Percentiles rank a stretch among this genome's conserved stretches.
phyloP scores from a whole-genome alignment of 2,113 vertebrate species.

The Peromyscus californicus region DNA sequence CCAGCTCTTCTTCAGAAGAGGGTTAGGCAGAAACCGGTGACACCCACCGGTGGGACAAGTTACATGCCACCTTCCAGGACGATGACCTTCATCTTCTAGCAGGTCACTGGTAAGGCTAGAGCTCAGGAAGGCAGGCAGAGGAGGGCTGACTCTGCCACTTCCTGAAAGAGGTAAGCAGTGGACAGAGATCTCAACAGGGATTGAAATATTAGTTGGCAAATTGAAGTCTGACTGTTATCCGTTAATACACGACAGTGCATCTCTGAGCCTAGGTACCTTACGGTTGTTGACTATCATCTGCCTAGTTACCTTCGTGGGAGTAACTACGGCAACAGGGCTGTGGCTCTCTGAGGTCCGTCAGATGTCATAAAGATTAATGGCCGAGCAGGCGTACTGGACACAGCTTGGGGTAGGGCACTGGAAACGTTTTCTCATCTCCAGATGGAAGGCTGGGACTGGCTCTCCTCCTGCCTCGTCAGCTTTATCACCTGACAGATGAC shows the following conservation, averaged over 20 bases:
- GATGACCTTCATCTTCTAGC: background rate
- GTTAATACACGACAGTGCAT: background rate
- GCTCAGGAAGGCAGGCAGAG: background rate
- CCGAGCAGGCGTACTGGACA: background rate
- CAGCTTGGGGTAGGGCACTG: background rate
- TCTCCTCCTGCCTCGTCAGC: background rate
- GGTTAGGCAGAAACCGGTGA: background rate
- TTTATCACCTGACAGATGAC: background rate
- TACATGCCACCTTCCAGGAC: background rate
- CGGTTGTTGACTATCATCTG: background rate
- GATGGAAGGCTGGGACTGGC: background rate
- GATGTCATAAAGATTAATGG: background rate
- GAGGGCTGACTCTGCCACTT: background rate
- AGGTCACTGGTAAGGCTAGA: background rate
- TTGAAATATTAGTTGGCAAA: background rate
- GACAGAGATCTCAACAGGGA: background rate
- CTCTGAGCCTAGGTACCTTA: background rate
- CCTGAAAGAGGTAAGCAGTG: background rate
- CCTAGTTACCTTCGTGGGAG: no score
- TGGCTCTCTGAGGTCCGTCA: background rate
- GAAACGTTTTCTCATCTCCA: background rate
- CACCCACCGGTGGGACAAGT: no score
- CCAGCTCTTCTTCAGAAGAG: slow-evolving; percentile 39
- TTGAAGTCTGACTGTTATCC: background rate
- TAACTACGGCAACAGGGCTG: background rate